These are phyloP conservation scores for Paradisaea rubra DNA, from an alignment of 2,113 vertebrate species.

Conservation along the genomic window DNA sequence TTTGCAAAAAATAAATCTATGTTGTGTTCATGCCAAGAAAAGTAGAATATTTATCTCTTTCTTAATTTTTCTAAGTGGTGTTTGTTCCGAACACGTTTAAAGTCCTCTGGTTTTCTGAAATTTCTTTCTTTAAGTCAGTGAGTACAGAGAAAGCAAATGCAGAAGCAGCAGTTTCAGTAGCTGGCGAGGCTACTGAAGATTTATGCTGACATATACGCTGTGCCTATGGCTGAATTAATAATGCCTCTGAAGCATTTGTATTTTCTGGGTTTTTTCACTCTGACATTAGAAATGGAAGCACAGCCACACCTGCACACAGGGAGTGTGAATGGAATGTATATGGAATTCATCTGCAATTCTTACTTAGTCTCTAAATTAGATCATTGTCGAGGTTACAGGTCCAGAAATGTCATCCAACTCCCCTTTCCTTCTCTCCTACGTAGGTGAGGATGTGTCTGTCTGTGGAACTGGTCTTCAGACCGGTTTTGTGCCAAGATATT, in stretches of 20 bases:
- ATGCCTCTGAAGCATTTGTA: not conserved
- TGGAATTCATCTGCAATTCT: not conserved
- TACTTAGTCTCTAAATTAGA: not conserved
- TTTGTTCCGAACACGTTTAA: not conserved
- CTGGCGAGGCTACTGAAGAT: constrained; percentile 8
- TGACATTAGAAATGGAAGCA: not conserved
- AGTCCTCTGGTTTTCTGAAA: not conserved
- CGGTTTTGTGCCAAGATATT: not conserved
- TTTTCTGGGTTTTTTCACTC: not conserved
- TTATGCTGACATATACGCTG: not conserved
- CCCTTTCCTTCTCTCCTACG: not conserved
- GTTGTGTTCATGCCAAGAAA: not conserved
- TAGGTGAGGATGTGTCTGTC: not conserved
- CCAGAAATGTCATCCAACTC: not conserved
- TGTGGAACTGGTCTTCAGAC: not conserved
- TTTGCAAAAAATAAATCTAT: not conserved
- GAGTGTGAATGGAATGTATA: not conserved
- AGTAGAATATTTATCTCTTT: not conserved
- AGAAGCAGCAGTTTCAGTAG: constrained; percentile 35
- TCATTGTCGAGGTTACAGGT: not conserved
- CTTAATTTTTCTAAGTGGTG: not conserved
- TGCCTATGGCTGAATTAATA: constrained; percentile 25
- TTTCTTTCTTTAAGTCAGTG: not conserved
- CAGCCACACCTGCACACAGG: not conserved
- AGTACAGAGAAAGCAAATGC: constrained; percentile 10